Conservation (phyloP, 1,140 invertebrate species). For the Brachionus paranguensis region DNA sequence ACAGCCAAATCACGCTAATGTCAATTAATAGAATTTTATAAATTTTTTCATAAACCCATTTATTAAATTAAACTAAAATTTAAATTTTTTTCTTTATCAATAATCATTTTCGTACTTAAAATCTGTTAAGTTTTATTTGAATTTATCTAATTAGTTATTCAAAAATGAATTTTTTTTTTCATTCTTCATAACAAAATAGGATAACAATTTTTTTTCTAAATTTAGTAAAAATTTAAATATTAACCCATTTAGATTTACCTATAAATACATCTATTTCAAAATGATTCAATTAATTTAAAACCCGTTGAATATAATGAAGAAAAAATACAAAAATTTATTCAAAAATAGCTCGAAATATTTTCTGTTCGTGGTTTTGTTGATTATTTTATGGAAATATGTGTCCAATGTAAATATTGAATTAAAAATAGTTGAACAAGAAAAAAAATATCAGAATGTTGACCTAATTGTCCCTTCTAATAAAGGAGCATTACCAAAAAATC, state of each 20-base stretch:
- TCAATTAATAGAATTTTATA: no score
- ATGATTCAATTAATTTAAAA: neutral
- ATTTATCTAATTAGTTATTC: neutral
- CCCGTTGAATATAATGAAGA: neutral
- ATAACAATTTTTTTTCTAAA: neutral
- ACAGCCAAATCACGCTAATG: neutral
- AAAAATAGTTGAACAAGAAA: neutral
- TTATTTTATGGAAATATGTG: neutral
- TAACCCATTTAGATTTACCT: neutral
- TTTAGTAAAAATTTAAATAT: neutral
- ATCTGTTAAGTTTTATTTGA: neutral
- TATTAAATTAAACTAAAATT: no score
- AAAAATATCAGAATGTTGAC: neutral
- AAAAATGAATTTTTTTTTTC: neutral
- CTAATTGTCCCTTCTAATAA: neutral
- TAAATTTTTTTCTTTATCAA: neutral
- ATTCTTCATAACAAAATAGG: neutral
- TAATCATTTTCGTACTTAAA: neutral
- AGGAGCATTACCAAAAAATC: neutral
- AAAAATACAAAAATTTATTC: slow-evolving; percentile 11
- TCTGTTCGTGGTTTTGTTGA: neutral
- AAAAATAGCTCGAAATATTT: slow-evolving; percentile 25
- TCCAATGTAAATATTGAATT: neutral
- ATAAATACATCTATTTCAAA: neutral
- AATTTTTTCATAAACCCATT: no score